Percentiles rank a stretch among this genome's conserved stretches.
Conservation (phyloP, 2,797 vertebrate species). For the Fratercula arctica region DNA sequence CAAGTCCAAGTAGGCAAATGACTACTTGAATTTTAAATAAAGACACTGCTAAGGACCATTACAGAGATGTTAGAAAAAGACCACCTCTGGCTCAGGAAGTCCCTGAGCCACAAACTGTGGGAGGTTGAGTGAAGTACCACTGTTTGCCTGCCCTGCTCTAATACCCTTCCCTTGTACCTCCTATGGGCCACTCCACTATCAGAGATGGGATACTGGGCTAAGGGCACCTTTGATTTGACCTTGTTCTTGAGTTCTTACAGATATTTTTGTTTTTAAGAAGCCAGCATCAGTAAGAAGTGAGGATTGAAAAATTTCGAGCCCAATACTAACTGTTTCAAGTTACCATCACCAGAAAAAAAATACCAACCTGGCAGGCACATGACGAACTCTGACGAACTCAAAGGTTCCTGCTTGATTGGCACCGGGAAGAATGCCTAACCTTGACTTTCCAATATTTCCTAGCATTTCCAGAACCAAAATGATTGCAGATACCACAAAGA, state of each 20-base stretch:
- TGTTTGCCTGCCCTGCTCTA: neutral
- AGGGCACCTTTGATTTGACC: neutral
- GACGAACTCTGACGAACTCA: neutral
- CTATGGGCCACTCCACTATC: neutral
- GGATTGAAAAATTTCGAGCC: neutral
- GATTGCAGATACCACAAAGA: neutral
- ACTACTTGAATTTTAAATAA: slow-evolving; percentile 28
- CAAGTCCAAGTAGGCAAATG: neutral
- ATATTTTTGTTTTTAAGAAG: neutral
- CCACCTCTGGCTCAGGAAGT: neutral
- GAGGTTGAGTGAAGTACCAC: neutral
- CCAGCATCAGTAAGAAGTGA: neutral
- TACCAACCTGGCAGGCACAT: neutral
- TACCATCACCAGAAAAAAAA: neutral
- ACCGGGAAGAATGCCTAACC: neutral
- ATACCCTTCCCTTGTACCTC: neutral
- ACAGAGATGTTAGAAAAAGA: neutral
- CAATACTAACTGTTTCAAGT: neutral
- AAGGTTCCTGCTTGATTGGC: neutral
- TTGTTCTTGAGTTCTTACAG: neutral
- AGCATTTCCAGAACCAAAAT: neutral
- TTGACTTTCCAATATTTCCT: neutral
- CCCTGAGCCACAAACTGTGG: neutral
- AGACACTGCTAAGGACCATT: neutral
- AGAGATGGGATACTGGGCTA: neutral